These are phyloP conservation scores for Lichenostomus cassidix DNA, from an alignment of 2,113 vertebrate genomes.

Conservation along the genomic window DNA sequence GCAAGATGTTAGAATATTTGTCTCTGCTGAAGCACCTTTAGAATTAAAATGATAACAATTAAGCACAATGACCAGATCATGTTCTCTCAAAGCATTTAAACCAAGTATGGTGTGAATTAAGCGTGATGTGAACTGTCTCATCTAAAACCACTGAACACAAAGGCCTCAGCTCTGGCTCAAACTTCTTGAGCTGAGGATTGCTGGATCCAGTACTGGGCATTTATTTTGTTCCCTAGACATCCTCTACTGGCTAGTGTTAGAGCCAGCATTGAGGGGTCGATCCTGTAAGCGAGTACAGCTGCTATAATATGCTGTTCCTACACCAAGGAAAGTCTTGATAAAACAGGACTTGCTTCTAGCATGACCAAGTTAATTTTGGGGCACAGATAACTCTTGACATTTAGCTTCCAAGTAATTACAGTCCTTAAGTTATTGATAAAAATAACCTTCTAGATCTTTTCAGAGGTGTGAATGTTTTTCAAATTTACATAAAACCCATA, in stretches of 20 bases:
- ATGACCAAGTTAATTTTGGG: slow-evolving; percentile 27
- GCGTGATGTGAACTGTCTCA: not conserved
- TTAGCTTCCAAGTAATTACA: slow-evolving; percentile 49
- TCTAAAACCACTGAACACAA: not conserved
- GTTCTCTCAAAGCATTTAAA: not conserved
- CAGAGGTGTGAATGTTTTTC: not conserved
- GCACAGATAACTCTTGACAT: slow-evolving; percentile 50
- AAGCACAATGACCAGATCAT: not conserved
- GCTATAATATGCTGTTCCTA: not conserved
- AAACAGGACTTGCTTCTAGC: slow-evolving; percentile 21
- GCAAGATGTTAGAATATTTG: not conserved
- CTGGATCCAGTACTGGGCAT: not conserved
- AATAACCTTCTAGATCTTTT: slow-evolving; percentile 6
- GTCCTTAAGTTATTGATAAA: slow-evolving; percentile 32
- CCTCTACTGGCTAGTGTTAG: not conserved
- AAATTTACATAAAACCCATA: slow-evolving; percentile 13
- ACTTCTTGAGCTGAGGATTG: not conserved
- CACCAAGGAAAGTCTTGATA: not conserved
- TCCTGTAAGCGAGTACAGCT: not conserved
- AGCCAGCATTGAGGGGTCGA: not conserved
- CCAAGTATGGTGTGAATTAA: not conserved
- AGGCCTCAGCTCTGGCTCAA: not conserved
- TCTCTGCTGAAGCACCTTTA: not conserved
- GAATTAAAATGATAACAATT: not conserved
- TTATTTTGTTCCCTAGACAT: not conserved